These are phyloP conservation scores for Pelodytes ibericus DNA, from an alignment of 2,797 vertebrate species.

Conservation along the genomic window DNA sequence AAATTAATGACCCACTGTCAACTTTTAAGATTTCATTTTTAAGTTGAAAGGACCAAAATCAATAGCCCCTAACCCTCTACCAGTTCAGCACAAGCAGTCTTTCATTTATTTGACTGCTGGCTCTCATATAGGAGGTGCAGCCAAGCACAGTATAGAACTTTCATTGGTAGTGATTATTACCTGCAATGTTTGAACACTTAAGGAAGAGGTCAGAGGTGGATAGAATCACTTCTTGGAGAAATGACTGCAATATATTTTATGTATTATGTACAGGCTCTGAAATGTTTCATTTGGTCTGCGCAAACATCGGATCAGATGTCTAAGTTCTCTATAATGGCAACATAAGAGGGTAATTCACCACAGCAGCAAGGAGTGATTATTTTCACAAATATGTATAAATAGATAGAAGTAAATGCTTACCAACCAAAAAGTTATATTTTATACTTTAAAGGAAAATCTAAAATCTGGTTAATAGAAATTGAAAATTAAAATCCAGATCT, in stretches of 20 bases:
- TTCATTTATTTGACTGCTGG: constrained; percentile 86
- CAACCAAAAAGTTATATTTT: too few relatives aligned
- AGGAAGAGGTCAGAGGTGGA: constrained; percentile 75
- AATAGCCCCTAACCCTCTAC: constrained; percentile 76
- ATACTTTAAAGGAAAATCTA: too few relatives aligned
- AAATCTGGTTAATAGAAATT: too few relatives aligned
- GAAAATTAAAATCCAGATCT: too few relatives aligned
- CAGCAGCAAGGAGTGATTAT: too few relatives aligned
- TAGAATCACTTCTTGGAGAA: constrained; percentile 64
- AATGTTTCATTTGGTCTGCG: constrained; percentile 6
- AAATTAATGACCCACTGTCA: constrained; percentile 88
- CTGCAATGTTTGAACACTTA: constrained; percentile 72
- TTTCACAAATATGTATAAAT: too few relatives aligned
- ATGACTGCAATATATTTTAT: constrained; percentile 60
- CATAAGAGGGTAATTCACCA: background rate
- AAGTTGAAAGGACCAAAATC: constrained; percentile 83
- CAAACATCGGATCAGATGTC: background rate
- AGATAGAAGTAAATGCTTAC: too few relatives aligned
- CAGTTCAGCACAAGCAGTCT: constrained; percentile 79
- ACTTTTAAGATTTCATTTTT: constrained; percentile 82
- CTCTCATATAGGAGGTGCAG: constrained; percentile 82
- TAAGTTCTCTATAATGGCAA: background rate
- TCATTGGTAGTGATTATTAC: constrained; percentile 76
- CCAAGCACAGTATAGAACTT: constrained; percentile 78
- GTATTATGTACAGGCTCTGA: constrained; percentile 14